Evolutionary conservation across 2,888 invertebrate genomes (phyloP).

Genomic region (Mystacides longicornis): DNA sequence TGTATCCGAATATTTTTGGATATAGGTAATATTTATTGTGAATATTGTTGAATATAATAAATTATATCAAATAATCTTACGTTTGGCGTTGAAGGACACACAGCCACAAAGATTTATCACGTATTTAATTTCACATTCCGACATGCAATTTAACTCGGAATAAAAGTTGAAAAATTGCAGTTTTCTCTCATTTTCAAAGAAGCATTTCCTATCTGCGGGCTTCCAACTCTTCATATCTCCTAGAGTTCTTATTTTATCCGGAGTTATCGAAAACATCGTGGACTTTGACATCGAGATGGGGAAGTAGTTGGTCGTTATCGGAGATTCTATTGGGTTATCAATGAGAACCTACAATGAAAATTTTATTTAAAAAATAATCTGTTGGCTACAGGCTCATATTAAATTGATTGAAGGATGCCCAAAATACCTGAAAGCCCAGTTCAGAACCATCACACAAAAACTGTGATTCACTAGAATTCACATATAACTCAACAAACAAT

Average conservation of each 20-base stretch:
- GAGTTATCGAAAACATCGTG: conserved; percentile 43
- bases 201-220: conserved; percentile 40
- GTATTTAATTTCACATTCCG: conserved; percentile 44
- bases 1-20: too few relatives aligned
- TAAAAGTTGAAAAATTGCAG: conserved; percentile 42
- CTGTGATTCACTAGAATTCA: conserved; percentile 43
- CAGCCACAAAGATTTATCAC: conserved; percentile 43
- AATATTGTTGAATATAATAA: not conserved
- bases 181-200: conserved; percentile 40
- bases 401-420: not conserved
- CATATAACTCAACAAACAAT: conserved; percentile 38
- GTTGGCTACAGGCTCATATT: not conserved
- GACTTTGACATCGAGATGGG: conserved; percentile 42
- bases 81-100: conserved; percentile 41
- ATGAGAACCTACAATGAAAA: conserved; percentile 37
- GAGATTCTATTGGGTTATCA: conserved; percentile 41
- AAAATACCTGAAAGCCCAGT: conserved; percentile 39
- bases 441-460: conserved; percentile 41
- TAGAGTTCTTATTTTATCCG: conserved; percentile 42
- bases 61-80: conserved; percentile 32
- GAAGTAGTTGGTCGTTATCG: conserved; percentile 41
- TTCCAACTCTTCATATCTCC: conserved; percentile 33
- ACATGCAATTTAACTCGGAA: conserved; percentile 49
- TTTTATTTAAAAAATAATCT: not conserved
- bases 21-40: too few relatives aligned